A percentile compares a stretch with the other conserved stretches of the same genome.
Evolutionary conservation across 1,140 invertebrate species (phyloP).

Genomic region (Drosophila sp.): DNA sequence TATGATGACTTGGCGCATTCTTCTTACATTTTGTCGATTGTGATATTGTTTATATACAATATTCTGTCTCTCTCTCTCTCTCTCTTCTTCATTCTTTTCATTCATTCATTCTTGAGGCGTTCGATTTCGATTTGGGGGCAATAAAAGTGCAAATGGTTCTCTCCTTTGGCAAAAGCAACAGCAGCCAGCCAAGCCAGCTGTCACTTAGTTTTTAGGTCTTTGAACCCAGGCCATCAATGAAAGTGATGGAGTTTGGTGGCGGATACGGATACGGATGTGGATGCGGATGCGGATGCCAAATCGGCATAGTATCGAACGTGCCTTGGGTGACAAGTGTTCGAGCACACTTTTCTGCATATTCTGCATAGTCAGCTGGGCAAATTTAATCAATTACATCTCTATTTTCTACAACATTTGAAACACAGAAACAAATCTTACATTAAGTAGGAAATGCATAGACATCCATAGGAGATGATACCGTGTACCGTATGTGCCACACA

Average conservation of each 20-base stretch:
- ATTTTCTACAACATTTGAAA: neutral
- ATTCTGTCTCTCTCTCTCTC: neutral
- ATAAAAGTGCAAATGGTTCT: slow-evolving; percentile 70
- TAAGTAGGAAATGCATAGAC: too few relatives aligned
- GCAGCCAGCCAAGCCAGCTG: slow-evolving; percentile 47
- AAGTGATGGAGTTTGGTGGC: slow-evolving; percentile 19
- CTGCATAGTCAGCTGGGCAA: slow-evolving; percentile 11
- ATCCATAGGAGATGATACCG: neutral
- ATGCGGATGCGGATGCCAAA: neutral
- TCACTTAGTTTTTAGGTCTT: slow-evolving; percentile 39
- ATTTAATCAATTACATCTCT: slow-evolving; percentile 14
- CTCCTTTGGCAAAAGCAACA: slow-evolving; percentile 27
- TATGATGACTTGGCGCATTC: slow-evolving; percentile 69
- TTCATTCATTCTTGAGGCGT: slow-evolving; percentile 45
- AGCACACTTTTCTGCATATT: slow-evolving; percentile 2
- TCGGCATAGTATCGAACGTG: slow-evolving; percentile 6
- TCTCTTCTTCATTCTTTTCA: neutral
- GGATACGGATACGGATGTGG: neutral
- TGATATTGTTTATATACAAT: slow-evolving; percentile 52
- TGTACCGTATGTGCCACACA: neutral
- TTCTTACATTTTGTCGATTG: slow-evolving; percentile 32
- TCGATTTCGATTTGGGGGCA: slow-evolving; percentile 61
- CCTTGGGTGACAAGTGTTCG: slow-evolving; percentile 13
- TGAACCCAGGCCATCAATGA: slow-evolving; percentile 40
- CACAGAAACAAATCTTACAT: neutral